A percentile compares a stretch with the other conserved stretches of the same genome.
Evolutionary conservation across 2,113 vertebrate species (phyloP).

Genomic region (Myocastor coypus): DNA sequence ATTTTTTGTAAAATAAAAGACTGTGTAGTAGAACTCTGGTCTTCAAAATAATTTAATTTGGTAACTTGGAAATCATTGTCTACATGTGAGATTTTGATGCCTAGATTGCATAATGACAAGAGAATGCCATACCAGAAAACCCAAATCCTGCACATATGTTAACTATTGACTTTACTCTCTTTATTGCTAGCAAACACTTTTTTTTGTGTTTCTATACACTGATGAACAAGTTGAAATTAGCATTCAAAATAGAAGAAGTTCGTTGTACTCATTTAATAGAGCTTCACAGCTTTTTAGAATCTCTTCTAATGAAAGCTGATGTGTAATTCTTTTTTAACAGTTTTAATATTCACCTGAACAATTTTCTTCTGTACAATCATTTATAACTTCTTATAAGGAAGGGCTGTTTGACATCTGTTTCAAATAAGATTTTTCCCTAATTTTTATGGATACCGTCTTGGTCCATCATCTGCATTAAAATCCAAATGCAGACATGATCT

Average conservation of each 20-base stretch:
- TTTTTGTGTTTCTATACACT: neutral
- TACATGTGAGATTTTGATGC: neutral
- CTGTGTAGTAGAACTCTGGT: neutral
- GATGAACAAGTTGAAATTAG: conserved; percentile 1
- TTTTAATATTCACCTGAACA: conserved; percentile 20
- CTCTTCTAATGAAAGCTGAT: neutral
- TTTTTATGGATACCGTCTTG: conserved; percentile 83
- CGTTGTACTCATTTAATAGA: neutral
- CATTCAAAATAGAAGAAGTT: neutral
- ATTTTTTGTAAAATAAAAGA: neutral
- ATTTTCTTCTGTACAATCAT: neutral
- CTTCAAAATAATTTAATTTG: conserved; percentile 32
- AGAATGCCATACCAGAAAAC: neutral
- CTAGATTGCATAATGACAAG: neutral
- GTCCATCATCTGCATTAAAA: conserved; percentile 81
- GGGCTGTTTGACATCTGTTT: conserved; percentile 79
- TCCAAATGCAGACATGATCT: conserved; percentile 78
- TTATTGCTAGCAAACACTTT: neutral
- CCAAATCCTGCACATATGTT: neutral
- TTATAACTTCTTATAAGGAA: conserved; percentile 37
- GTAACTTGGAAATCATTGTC: neutral
- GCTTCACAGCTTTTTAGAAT: neutral
- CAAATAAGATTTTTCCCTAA: conserved; percentile 81
- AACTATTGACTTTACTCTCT: neutral
- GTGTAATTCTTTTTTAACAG: neutral